Evolutionary conservation across 2,113 vertebrate genomes (phyloP).

Genomic region (Calypte anna): DNA sequence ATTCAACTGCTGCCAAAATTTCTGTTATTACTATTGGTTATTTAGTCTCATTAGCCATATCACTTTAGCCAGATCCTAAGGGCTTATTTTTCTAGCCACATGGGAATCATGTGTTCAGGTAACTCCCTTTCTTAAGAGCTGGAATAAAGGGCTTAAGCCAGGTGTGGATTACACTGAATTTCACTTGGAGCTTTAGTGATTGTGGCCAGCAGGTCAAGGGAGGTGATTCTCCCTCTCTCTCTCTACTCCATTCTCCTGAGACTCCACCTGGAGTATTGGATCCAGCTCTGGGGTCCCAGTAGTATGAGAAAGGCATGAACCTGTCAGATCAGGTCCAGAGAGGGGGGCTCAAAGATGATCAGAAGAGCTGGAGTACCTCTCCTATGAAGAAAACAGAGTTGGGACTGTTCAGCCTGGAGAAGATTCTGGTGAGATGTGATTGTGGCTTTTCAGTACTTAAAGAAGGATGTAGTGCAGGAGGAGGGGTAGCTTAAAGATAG

Average conservation of each 20-base stretch:
- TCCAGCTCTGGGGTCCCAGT: not conserved
- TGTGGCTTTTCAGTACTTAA: not conserved
- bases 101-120: not conserved
- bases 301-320: not conserved
- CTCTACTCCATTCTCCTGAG: not conserved
- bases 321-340: not conserved
- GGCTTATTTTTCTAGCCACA: not conserved
- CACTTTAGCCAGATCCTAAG: not conserved
- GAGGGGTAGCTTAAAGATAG: not conserved
- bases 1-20: conserved; percentile 19
- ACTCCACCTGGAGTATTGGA: not conserved
- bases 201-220: not conserved
- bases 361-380: not conserved
- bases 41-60: not conserved
- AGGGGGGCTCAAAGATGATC: not conserved
- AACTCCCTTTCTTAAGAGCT: not conserved
- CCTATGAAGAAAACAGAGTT: not conserved
- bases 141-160: not conserved
- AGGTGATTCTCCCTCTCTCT: not conserved
- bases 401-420: not conserved
- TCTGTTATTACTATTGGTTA: not conserved
- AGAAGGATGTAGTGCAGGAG: not conserved
- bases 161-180: not conserved
- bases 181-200: not conserved
- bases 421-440: not conserved